These are phyloP conservation scores for Diglossa brunneiventris DNA, from an alignment of 2,113 vertebrate species.

Conservation along the genomic window DNA sequence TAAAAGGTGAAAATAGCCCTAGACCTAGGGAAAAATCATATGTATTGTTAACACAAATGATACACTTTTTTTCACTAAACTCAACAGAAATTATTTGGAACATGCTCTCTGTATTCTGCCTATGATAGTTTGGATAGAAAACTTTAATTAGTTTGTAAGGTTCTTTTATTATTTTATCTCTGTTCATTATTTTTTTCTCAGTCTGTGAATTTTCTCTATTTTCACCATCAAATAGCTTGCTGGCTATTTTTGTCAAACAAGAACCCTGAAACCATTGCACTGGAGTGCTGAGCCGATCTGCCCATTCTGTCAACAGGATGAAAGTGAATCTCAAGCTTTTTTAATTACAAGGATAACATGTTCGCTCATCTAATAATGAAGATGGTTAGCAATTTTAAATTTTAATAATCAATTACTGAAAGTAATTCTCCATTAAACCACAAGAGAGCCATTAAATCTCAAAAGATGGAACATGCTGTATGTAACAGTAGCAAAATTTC, in stretches of 20 bases:
- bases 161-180: constrained; percentile 69
- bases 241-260: constrained; percentile 82
- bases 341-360: constrained; percentile 98
- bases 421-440: constrained; percentile 96
- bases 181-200: constrained; percentile 71
- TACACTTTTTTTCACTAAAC: not conserved
- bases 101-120: constrained; percentile 18
- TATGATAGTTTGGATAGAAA: constrained; percentile 42
- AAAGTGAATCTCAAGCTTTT: constrained; percentile 88
- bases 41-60: not conserved
- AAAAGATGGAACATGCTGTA: constrained; percentile 88
- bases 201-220: constrained; percentile 69
- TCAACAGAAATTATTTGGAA: not conserved
- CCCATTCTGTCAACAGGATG: constrained; percentile 84
- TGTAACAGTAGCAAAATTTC: constrained; percentile 86
- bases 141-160: constrained; percentile 71
- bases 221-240: constrained; percentile 76
- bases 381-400: constrained; percentile 96
- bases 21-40: not conserved
- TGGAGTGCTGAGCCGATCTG: constrained; percentile 70
- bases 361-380: constrained; percentile 95
- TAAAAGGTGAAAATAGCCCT: not conserved
- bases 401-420: constrained; percentile 99
- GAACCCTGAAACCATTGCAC: constrained; percentile 77
- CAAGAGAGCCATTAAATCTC: constrained; percentile 97